Conservation (phyloP, 2,797 vertebrate species). For the Etheostoma nigrum region DNA sequence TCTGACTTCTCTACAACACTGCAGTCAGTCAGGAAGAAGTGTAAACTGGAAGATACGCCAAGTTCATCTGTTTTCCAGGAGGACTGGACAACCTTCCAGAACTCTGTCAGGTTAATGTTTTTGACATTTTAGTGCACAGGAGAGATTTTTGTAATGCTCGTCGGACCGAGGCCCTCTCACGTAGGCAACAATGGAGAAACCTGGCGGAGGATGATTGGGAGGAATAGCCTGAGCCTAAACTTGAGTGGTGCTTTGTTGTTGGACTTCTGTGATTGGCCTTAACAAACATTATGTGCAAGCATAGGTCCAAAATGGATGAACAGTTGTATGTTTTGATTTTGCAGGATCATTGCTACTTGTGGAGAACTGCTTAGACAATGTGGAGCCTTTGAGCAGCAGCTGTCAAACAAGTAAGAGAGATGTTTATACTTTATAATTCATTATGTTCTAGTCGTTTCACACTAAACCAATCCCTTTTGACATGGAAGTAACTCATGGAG, state of each 20-base stretch:
- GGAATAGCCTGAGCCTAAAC: neutral
- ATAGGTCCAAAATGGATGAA: neutral
- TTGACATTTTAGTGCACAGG: neutral
- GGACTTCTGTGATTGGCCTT: neutral
- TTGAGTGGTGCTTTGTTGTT: neutral
- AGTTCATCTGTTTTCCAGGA: conserved; percentile 91
- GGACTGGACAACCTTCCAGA: conserved; percentile 98
- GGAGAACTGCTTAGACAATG: conserved; percentile 96
- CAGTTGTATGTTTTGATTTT: neutral
- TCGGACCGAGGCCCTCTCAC: neutral
- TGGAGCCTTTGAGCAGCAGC: conserved; percentile 96
- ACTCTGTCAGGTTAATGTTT: conserved; percentile 89
- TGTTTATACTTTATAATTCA: neutral
- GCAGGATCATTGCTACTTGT: conserved; percentile 94
- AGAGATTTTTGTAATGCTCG: neutral
- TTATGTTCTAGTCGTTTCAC: neutral
- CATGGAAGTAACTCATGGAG: neutral
- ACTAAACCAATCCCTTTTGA: neutral
- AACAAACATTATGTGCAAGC: neutral
- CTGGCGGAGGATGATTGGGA: neutral
- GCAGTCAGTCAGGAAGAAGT: conserved; percentile 96
- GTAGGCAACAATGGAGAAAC: neutral
- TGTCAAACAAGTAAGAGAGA: conserved; percentile 91
- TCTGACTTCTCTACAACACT: conserved; percentile 94
- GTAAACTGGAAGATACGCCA: conserved; percentile 89